Evolutionary conservation across 2,888 invertebrate species (phyloP).

Genomic region (Gerris lacustris): DNA sequence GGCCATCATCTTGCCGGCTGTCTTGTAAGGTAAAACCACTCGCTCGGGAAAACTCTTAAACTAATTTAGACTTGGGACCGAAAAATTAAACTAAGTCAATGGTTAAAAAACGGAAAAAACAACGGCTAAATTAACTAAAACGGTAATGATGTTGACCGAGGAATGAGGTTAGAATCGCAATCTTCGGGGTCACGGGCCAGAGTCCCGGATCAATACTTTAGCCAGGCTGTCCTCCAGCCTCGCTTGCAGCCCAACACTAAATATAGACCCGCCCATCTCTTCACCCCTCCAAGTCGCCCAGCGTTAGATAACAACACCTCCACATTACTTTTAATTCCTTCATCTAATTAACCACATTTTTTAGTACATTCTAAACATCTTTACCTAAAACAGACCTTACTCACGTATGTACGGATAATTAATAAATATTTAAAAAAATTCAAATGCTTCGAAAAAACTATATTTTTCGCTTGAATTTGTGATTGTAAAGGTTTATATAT

Average conservation of each 20-base stretch:
- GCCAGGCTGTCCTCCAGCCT: not conserved
- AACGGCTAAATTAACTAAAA: not conserved
- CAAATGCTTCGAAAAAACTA: no score
- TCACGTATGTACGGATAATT: no score
- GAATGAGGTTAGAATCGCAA: slow-evolving; percentile 3
- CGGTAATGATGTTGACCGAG: not conserved
- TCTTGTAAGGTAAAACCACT: not conserved
- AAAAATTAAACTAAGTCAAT: not conserved
- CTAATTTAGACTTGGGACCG: not conserved
- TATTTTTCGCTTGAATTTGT: no score
- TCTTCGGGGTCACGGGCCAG: not conserved
- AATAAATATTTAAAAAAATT: no score
- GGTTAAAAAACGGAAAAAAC: not conserved
- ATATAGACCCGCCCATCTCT: not conserved
- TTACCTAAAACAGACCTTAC: no score
- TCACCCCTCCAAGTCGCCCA: not conserved
- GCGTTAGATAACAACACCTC: no score
- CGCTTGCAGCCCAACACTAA: not conserved
- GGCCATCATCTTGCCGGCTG: slow-evolving; percentile 44
- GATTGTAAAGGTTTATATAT: no score
- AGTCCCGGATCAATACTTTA: not conserved
- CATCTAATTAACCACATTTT: no score
- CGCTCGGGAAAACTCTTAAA: no score
- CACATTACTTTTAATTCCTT: no score
- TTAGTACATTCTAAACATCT: no score